Base-by-base conservation (phyloP, 2,797 vertebrate species). In the Ctenopoma kingsleyae region DNA sequence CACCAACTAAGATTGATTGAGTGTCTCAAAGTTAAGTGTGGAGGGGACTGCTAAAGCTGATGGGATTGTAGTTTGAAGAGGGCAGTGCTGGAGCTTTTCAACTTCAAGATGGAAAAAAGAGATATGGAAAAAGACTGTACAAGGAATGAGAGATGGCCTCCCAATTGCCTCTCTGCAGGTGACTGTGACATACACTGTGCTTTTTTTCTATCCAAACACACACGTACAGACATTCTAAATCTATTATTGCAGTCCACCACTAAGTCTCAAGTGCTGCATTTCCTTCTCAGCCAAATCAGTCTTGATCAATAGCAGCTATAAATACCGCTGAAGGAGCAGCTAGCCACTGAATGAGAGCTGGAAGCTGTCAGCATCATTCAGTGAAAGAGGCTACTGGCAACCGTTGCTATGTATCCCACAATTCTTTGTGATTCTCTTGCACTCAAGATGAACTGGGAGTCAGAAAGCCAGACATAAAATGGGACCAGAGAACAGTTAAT, bases 301-400 rank as follows among this genome's bases (percentile, higher is more conserved):
- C 79, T 84, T 77, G 57, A 92, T 94, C 91, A 88, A 92, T 92
- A 86, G 87, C 13, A 43, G 63, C 90, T 94, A 94, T 92, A 94
- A 94, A 94, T 93, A 94, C 87, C 64, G 40, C 48, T 62, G 76
- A 80, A 82, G 84, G 84, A 90, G 82, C 89, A 83, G 86, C 82
- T 67, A 78, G 83, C 83, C 78, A 25, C 66, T 87, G 85, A 90
- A 87, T 82, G 83, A 87, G 79, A 59, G 57, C 81, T 87, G 80
- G 55, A 72, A 89, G 83, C 90, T 87, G 87, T 83, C 82, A 38
- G 80, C 71, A 71, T 66, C 83, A 78, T 77, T 87, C 81, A 79
- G 74, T 54, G 84, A 71, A 87, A 79, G 69, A 68, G 79, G 84
- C 67, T 30, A 74, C 74, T 80, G 82, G 75, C 89, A 80, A 76